These are phyloP conservation scores for Sialia sialis DNA, from an alignment of 2,113 vertebrate genomes.

Conservation along the genomic window DNA sequence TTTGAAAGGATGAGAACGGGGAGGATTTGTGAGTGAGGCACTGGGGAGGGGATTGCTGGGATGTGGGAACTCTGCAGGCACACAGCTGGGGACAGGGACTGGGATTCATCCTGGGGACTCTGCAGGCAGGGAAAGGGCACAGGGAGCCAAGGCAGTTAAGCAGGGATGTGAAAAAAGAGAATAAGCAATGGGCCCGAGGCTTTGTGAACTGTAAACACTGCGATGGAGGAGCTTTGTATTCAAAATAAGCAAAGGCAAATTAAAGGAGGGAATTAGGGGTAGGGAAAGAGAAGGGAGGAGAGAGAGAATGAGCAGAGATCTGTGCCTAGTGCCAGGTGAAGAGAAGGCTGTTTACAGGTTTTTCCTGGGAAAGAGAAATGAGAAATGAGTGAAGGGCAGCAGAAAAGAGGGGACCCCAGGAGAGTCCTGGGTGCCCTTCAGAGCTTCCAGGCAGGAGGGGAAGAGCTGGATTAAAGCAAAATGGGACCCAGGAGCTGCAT, in stretches of 20 bases:
- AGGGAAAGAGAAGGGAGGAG: neutral
- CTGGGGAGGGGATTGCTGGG: neutral
- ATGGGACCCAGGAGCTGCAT: neutral
- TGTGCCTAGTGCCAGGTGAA: neutral
- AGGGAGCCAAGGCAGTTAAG: neutral
- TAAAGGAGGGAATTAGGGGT: neutral
- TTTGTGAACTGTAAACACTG: constrained; percentile 51
- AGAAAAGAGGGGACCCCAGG: neutral
- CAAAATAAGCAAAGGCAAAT: constrained; percentile 56
- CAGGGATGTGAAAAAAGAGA: neutral
- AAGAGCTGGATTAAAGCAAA: neutral
- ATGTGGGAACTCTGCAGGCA: neutral
- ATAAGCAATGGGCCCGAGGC: constrained; percentile 24
- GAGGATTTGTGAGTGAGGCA: neutral
- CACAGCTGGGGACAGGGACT: constrained; percentile 8
- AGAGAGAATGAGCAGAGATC: neutral
- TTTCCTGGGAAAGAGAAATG: neutral
- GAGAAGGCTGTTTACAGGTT: neutral
- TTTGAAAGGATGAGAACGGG: neutral
- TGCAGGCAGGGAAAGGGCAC: constrained; percentile 16
- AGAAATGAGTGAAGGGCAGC: neutral
- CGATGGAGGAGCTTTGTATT: constrained; percentile 1
- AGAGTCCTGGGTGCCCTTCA: neutral
- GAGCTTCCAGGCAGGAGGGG: neutral
- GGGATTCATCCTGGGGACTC: neutral